Evolutionary conservation across 37 sponge, comb jelly and placozoan genomes (phyloP).

Genomic region (Corticium candelabrum): DNA sequence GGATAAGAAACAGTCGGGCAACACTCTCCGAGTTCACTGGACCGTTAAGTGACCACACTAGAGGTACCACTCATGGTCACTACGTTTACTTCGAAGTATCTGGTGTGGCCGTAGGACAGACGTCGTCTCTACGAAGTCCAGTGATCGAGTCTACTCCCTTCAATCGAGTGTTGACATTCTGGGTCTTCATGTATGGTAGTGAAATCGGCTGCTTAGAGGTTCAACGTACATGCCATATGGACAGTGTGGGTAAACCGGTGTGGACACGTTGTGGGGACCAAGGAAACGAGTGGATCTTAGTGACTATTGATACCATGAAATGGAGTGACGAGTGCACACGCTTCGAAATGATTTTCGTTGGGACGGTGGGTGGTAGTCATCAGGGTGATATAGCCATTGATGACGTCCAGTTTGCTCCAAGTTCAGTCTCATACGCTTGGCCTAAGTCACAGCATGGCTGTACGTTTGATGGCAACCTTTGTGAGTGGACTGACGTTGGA

Average conservation of each 20-base stretch:
- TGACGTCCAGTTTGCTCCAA: background rate
- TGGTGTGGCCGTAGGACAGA: no score
- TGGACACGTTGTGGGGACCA: background rate
- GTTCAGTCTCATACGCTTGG: no score
- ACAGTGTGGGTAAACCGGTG: background rate
- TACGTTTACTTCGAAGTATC: no score
- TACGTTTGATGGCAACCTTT: no score
- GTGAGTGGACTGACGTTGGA: no score
- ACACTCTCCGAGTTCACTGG: no score
- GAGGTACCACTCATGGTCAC: no score
- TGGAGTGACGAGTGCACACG: no score
- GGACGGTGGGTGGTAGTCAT: background rate
- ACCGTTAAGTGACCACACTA: no score
- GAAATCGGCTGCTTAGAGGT: background rate
- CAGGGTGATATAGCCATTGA: background rate
- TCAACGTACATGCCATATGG: background rate
- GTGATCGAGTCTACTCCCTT: background rate
- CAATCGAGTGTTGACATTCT: background rate
- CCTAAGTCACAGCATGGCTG: no score
- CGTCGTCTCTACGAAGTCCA: background rate
- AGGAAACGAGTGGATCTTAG: background rate
- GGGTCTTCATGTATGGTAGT: background rate
- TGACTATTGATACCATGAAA: background rate
- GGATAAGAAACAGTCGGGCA: background rate
- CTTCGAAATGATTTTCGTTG: background rate